Conservation (phyloP, 2,888 invertebrate genomes). For the Lissonota sp. region DNA sequence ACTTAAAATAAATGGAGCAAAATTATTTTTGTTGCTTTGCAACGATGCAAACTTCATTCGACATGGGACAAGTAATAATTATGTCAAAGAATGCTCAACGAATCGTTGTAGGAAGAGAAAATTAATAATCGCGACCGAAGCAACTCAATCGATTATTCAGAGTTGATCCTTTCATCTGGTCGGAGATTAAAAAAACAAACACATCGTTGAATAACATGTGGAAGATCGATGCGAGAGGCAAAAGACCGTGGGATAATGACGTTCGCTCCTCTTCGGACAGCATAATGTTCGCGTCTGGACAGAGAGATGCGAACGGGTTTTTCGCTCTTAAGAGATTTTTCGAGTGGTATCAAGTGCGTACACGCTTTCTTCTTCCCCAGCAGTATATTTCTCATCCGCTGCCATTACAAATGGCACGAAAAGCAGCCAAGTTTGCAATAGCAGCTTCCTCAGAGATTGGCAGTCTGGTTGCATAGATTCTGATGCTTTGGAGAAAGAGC, state of each 20-base stretch:
- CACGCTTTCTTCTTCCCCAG: slow-evolving; percentile 10
- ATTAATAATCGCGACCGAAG: no score
- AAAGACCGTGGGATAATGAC: slow-evolving; percentile 51
- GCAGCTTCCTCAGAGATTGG: slow-evolving; percentile 16
- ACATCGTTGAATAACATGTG: neutral
- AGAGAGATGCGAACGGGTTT: slow-evolving; percentile 69
- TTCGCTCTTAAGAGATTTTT: slow-evolving; percentile 73
- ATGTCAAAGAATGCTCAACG: no score
- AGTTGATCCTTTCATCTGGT: no score
- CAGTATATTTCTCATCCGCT: neutral
- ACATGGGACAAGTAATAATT: no score
- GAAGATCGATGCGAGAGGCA: slow-evolving; percentile 9
- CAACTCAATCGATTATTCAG: no score
- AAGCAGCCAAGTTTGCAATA: slow-evolving; percentile 4
- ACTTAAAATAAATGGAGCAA: no score
- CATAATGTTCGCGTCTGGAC: slow-evolving; percentile 31
- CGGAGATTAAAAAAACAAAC: no score
- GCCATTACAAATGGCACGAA: slow-evolving; percentile 2
- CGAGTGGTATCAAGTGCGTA: slow-evolving; percentile 78
- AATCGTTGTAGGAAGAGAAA: no score
- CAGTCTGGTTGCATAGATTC: slow-evolving; percentile 5
- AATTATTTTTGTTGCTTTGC: no score
- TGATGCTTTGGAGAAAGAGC: neutral
- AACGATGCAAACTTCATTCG: no score
- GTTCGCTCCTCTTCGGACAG: slow-evolving; percentile 38